Percentiles rank a stretch among this genome's conserved stretches.
Evolutionary conservation across 1,140 invertebrate genomes (phyloP).

Genomic region (Cardiocondyla obscurior): DNA sequence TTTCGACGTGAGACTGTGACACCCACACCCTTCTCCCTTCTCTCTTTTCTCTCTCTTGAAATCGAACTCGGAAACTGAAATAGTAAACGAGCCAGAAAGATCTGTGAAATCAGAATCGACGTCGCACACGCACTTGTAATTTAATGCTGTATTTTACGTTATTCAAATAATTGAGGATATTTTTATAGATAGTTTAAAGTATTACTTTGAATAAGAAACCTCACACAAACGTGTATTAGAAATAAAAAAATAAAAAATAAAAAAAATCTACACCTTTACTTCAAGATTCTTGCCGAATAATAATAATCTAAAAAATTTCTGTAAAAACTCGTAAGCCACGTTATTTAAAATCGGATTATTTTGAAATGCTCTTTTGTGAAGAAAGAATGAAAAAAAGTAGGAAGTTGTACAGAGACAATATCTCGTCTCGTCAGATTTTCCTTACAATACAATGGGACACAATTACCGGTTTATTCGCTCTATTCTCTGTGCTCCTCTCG

Average conservation of each 20-base stretch:
- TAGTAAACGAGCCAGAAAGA: background rate
- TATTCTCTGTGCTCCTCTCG: background rate
- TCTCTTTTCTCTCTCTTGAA: background rate
- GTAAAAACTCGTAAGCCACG: background rate
- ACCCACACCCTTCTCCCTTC: background rate
- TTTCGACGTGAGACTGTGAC: slow-evolving; percentile 16
- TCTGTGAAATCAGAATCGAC: background rate
- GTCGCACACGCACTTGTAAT: background rate
- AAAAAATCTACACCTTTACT: background rate
- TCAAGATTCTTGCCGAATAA: background rate
- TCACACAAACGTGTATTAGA: background rate
- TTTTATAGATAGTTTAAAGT: background rate
- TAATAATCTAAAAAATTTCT: background rate
- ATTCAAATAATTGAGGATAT: background rate
- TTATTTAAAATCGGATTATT: background rate
- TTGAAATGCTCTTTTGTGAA: background rate
- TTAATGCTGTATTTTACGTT: background rate
- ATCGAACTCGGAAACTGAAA: background rate
- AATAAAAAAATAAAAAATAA: background rate
- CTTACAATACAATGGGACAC: background rate
- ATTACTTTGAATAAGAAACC: background rate
- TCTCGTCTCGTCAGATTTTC: background rate
- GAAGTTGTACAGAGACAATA: background rate
- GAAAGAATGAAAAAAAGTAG: background rate
- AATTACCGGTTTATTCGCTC: background rate